These are phyloP conservation scores for Sardina pilchardus DNA, from an alignment of 2,113 vertebrate species.

Conservation along the genomic window DNA sequence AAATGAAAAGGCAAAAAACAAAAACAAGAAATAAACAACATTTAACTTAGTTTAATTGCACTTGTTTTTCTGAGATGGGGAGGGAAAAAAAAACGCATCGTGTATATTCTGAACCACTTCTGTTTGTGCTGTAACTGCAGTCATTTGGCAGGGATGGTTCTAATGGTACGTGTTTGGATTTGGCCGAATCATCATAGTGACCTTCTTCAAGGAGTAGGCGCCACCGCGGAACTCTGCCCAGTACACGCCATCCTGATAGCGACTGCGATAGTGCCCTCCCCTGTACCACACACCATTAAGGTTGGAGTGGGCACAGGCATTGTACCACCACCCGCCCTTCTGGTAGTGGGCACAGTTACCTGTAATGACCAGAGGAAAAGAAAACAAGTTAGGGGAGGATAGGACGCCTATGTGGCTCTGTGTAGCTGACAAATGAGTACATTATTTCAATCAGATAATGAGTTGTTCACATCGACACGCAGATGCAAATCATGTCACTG, in stretches of 20 bases:
- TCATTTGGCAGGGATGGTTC: slow-evolving; percentile 30
- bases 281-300: slow-evolving; percentile 87
- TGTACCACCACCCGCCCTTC: slow-evolving; percentile 89
- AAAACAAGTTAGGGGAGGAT: no score
- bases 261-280: slow-evolving; percentile 83
- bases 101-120: background rate
- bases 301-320: slow-evolving; percentile 84
- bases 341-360: slow-evolving; percentile 87
- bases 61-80: background rate
- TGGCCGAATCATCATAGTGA: slow-evolving; percentile 88
- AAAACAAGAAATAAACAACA: background rate
- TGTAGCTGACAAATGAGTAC: no score
- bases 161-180: slow-evolving; percentile 87
- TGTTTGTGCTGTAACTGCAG: background rate
- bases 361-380: slow-evolving; percentile 41
- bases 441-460: no score
- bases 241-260: slow-evolving; percentile 84
- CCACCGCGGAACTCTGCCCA: slow-evolving; percentile 87
- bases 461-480: no score
- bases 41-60: slow-evolving; percentile 16
- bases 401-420: no score
- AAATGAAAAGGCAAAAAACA: background rate
- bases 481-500: no score
- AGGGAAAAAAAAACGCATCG: background rate
- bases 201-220: slow-evolving; percentile 84